These are phyloP conservation scores for Archocentrus centrarchus DNA, from an alignment of 2,113 vertebrate species.

Conservation along the genomic window DNA sequence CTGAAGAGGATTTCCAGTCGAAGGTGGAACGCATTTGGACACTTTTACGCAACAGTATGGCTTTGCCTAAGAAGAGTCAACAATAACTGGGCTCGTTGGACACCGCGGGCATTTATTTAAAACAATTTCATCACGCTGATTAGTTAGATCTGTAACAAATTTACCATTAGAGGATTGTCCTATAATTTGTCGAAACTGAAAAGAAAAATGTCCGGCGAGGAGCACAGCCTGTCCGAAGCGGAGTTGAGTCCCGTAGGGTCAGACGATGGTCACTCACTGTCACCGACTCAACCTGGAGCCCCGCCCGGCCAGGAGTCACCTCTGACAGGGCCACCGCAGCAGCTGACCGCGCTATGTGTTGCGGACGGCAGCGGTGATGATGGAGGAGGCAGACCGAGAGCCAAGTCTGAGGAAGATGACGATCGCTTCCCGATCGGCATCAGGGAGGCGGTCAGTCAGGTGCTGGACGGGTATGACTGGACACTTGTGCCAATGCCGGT, in stretches of 20 bases:
- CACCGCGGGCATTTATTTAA: slow-evolving; percentile 12
- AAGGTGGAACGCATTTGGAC: slow-evolving; percentile 47
- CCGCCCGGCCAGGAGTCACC: slow-evolving; percentile 82
- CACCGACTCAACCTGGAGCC: slow-evolving; percentile 83
- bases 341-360: slow-evolving; percentile 85
- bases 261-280: slow-evolving; percentile 92
- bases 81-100: slow-evolving; percentile 34
- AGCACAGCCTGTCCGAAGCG: slow-evolving; percentile 95
- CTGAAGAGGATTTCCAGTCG: slow-evolving; percentile 32
- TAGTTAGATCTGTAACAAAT: neutral
- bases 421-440: slow-evolving; percentile 97
- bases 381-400: slow-evolving; percentile 35
- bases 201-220: slow-evolving; percentile 90
- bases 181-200: slow-evolving; percentile 7
- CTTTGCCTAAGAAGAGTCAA: slow-evolving; percentile 45
- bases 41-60: slow-evolving; percentile 65
- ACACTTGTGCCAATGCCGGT: slow-evolving; percentile 98
- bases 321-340: slow-evolving; percentile 74
- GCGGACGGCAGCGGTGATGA: slow-evolving; percentile 81
- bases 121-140: neutral
- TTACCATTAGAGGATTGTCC: slow-evolving; percentile 1
- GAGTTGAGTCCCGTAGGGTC: slow-evolving; percentile 96
- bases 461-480: slow-evolving; percentile 98
- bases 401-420: slow-evolving; percentile 82
- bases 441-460: slow-evolving; percentile 97